Percentiles rank a stretch among this genome's conserved stretches.
These are phyloP conservation scores for Telmatherina bonti DNA, from an alignment of 2,797 vertebrate species.

Conservation along the genomic window DNA sequence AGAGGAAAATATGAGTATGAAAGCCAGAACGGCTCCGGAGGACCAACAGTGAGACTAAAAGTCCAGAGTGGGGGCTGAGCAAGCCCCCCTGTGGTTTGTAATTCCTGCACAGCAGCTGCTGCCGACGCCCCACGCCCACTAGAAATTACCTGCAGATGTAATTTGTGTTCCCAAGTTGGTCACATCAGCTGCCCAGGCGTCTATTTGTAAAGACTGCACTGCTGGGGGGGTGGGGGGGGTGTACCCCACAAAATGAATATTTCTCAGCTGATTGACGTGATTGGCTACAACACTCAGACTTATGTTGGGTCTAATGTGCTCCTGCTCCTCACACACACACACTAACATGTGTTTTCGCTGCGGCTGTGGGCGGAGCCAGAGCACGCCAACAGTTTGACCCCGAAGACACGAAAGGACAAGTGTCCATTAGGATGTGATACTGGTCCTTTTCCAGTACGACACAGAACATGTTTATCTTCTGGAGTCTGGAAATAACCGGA, in stretches of 20 bases:
- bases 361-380: background rate
- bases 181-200: constrained; percentile 47
- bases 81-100: constrained; percentile 32
- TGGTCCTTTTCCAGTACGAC: background rate
- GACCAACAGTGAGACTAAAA: constrained; percentile 21
- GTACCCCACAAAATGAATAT: constrained; percentile 53
- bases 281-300: no score
- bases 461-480: background rate
- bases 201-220: constrained; percentile 63
- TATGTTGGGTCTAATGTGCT: background rate
- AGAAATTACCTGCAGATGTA: constrained; percentile 71
- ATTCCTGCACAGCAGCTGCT: constrained; percentile 36
- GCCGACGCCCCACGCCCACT: constrained; percentile 24
- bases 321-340: background rate
- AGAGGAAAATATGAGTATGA: background rate
- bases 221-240: constrained; percentile 4
- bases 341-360: background rate
- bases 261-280: constrained; percentile 14
- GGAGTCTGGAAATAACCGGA: background rate
- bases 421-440: background rate
- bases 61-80: constrained; percentile 40
- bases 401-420: constrained; percentile 41
- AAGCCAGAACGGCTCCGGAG: background rate
- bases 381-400: constrained; percentile 32
- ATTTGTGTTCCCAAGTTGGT: constrained; percentile 51